Evolutionary conservation across 2,113 vertebrate species (phyloP).

Genomic region (Periophthalmus modestus): DNA sequence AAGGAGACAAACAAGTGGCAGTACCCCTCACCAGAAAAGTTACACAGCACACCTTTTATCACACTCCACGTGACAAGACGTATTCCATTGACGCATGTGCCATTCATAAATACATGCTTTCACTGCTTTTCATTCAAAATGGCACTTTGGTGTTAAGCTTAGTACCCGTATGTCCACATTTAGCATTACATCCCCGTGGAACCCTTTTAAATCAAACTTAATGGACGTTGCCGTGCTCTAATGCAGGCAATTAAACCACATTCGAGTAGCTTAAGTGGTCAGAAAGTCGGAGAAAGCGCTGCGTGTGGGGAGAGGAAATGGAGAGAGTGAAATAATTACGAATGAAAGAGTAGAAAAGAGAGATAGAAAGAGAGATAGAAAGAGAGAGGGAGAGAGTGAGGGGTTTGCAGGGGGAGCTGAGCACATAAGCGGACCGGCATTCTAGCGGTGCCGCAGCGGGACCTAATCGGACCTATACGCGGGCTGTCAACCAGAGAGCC

Average conservation of each 20-base stretch:
- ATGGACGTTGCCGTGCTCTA: background rate
- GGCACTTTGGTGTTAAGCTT: background rate
- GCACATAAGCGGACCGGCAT: slow-evolving; percentile 5
- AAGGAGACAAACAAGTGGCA: no score
- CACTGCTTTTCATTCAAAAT: background rate
- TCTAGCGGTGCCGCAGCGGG: slow-evolving; percentile 62
- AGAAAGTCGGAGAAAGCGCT: background rate
- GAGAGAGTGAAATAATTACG: slow-evolving; percentile 25
- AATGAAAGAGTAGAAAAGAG: slow-evolving; percentile 14
- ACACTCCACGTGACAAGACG: no score
- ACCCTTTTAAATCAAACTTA: background rate
- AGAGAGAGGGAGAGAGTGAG: background rate
- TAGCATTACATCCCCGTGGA: background rate
- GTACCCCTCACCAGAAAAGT: no score
- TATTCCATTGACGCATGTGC: background rate
- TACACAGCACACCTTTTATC: no score
- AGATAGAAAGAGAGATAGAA: slow-evolving; percentile 17
- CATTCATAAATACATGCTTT: background rate
- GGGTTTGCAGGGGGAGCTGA: background rate
- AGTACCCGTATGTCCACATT: background rate
- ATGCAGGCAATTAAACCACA: slow-evolving; percentile 1
- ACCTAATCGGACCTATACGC: slow-evolving; percentile 37
- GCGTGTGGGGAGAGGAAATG: background rate
- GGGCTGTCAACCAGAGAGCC: background rate
- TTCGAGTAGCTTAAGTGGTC: background rate